Evolutionary conservation across 2,113 vertebrate species (phyloP), one percentile per base, ranked within the genome.

Genomic region (Ivindomyrus marchei): DNA sequence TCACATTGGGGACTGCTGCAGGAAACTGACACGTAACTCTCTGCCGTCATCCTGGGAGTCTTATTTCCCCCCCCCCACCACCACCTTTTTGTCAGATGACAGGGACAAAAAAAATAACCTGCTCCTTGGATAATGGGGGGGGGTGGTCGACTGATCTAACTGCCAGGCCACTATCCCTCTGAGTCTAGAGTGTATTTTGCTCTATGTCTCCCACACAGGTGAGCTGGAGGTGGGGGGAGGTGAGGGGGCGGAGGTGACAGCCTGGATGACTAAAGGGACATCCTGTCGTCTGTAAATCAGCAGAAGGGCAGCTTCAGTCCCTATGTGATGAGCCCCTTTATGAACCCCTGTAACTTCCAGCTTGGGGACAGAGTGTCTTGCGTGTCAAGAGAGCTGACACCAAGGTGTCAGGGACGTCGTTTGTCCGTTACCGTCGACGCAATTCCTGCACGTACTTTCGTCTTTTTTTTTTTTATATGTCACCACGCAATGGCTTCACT

Each of bases 151-250:
- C 19, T 62, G 52, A 47, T 91, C 89, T 91, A 92, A 91, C 92
- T 91, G 91, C 90, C 91, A 93, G 88, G 92, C 91, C 92, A 90
- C 90, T 89, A 88, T 90, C 91, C 92, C 93, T 93, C 94, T 93
- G 92, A 94, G 92, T 92, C 92, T 91, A 92, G 92, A 95, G 93
- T 93, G 93, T 91, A 93, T 94, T 91, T 92, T 91, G 92, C 94
- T 94, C 91, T 93, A 90, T 93, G 90, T 92, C 93, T 91, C 94
- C 94, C 92, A 92, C 94, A 92, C 93, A 89, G 66, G 58, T 87
- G 31, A 83, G 74, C 36, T 83, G 19, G 27, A 7, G 27, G 31
- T 31, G 52, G 27, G 24, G 10, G 47, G 47, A 46, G 45, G 45
- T 2, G n/a, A 24, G 47, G 86, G 17, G 87, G 45, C 2, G 36